Conservation (phyloP, 2,888 invertebrate species). For the Pandemis heparana region DNA sequence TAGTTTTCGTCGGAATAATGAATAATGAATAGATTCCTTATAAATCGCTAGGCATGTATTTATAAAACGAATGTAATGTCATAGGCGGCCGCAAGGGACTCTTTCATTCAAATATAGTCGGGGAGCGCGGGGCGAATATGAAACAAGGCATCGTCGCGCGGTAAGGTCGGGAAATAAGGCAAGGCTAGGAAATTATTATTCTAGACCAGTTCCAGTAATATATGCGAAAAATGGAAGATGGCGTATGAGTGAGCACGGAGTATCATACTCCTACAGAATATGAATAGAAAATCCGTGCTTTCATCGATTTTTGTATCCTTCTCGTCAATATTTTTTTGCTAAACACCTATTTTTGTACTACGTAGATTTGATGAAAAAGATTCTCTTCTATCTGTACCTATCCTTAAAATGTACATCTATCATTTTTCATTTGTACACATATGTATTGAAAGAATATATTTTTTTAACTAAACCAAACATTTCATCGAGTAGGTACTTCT, state of each 20-base stretch:
- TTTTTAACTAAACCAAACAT: too few species aligned
- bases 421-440: too few species aligned
- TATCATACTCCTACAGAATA: not conserved
- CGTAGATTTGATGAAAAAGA: too few species aligned
- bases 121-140: slow-evolving; percentile 72
- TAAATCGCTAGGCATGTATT: slow-evolving; percentile 56
- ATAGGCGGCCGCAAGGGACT: slow-evolving; percentile 69
- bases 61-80: slow-evolving; percentile 55
- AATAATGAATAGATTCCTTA: slow-evolving; percentile 17
- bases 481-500: too few species aligned
- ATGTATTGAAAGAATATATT: too few species aligned
- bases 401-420: too few species aligned
- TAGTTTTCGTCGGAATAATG: not conserved
- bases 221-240: not conserved
- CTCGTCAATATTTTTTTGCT: too few species aligned
- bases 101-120: slow-evolving; percentile 74
- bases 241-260: not conserved
- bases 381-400: too few species aligned
- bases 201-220: not conserved
- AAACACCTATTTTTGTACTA: too few species aligned
- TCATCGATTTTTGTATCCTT: too few species aligned
- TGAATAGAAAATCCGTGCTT: not conserved
- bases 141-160: slow-evolving; percentile 57
- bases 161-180: slow-evolving; percentile 65
- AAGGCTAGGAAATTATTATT: slow-evolving; percentile 26